Base-by-base conservation (phyloP, 1,140 invertebrate species). In the Agraylea sexmaculata region DNA sequence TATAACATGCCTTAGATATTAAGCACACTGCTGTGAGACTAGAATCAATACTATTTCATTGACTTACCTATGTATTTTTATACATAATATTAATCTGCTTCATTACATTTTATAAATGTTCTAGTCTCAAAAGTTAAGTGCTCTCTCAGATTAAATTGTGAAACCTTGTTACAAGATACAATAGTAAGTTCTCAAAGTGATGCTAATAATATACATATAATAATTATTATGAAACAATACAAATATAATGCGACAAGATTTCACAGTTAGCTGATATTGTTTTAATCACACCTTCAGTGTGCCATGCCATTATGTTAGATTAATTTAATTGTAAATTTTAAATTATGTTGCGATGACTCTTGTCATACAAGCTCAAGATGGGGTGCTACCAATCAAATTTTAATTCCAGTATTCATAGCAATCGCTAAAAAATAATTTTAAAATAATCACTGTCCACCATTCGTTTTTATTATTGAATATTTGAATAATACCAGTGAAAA, bases 371-470 rank as follows among this genome's bases (percentile, higher is more conserved):
- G 65, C 64, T 66, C 62, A 54, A 59, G 58, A 64, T 64, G 65
- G 65, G 65, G 65, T 68, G 65, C 65, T 68, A 68, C 65, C 65
- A 65, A 64, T 58, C 59, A 66, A n/a, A n/a, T n/a, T n/a, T 27
- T 66, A 64, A 65, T 68, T 68, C 59, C 62, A 65, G 49, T 64
- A 62, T 59, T 61, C 58, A 54, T 60, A 62, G 62, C 39, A 27
- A 34, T 40, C 32, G 42, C 46, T 30, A 38, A 36, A 42, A 39
- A 44, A 41, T 40, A 65, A 60, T 68, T 62, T 62, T 60, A 62
- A 60, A 62, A 57, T 63, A 60, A 60, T 58, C 59, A 60, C 58
- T 57, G 53, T 57, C 62, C 59, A 63, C 65, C 64, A 62, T 63
- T 62, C 63, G 54, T 40, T 22, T 56, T 61, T 55, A 62, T 58